These are phyloP conservation scores for Caenorhabditis zanzibari DNA, from an alignment of 2,888 invertebrate species.

Conservation along the genomic window DNA sequence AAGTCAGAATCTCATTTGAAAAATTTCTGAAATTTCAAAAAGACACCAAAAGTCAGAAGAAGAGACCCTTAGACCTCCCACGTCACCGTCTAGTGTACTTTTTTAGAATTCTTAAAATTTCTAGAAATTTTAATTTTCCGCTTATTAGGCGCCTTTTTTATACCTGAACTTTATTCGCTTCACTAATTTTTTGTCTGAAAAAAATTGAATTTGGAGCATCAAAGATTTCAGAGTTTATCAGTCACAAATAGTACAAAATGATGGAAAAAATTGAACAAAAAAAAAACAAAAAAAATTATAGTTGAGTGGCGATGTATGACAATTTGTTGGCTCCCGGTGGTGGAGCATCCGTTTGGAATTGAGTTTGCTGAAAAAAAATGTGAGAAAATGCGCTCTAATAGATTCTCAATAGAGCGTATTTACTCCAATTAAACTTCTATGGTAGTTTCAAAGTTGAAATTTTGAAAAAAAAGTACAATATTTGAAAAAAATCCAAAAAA, in stretches of 20 bases:
- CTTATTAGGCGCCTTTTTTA: not conserved
- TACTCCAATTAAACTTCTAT: too few relatives aligned
- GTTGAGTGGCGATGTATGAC: slow-evolving; percentile 27
- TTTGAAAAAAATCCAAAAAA: too few relatives aligned
- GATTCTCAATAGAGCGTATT: too few relatives aligned
- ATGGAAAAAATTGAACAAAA: not conserved
- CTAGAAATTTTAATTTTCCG: not conserved
- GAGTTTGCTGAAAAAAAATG: slow-evolving; percentile 8
- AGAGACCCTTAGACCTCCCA: slow-evolving; percentile 23
- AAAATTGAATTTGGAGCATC: not conserved
- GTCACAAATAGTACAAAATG: not conserved
- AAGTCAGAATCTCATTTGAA: too few relatives aligned
- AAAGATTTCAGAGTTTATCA: not conserved
- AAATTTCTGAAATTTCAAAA: too few relatives aligned
- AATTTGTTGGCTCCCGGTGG: slow-evolving; percentile 7
- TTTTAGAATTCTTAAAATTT: not conserved
- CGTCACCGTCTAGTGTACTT: slow-evolving; percentile 5
- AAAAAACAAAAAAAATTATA: slow-evolving; percentile 25
- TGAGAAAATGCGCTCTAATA: not conserved
- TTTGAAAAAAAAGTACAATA: too few relatives aligned
- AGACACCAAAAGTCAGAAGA: not conserved
- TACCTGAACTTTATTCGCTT: not conserved
- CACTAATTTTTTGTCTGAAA: not conserved
- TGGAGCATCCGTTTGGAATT: not conserved
- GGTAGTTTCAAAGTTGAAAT: too few relatives aligned